phyloP scores from a whole-genome alignment of 2,113 vertebrate species.

The Callithrix jacchus region DNA sequence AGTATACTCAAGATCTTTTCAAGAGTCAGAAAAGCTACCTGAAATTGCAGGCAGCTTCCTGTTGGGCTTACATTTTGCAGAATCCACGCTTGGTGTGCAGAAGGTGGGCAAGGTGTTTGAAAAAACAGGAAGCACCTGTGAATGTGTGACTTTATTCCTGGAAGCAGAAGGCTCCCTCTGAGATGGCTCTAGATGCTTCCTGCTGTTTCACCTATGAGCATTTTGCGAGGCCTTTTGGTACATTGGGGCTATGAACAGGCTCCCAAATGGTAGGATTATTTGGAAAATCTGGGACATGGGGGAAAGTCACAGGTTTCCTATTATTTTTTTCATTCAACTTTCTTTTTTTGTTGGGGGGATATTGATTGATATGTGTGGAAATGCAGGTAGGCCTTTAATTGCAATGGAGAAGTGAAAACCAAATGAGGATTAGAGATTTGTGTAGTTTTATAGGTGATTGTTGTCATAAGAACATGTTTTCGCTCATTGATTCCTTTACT shows the following conservation, averaged over 20 bases:
- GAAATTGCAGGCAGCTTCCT: conserved; percentile 70
- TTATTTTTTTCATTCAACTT: background rate
- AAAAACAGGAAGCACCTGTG: conserved; percentile 79
- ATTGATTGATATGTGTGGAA: background rate
- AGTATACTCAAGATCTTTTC: background rate
- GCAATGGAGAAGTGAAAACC: background rate
- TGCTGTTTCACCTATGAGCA: background rate
- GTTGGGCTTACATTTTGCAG: conserved; percentile 48
- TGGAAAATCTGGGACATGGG: background rate
- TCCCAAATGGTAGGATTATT: background rate
- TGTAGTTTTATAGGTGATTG: background rate
- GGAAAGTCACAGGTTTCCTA: background rate
- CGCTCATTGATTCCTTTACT: background rate
- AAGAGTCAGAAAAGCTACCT: conserved; percentile 59
- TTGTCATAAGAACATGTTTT: background rate
- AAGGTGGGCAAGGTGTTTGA: conserved; percentile 48
- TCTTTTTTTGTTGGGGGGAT: background rate
- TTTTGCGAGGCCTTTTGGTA: background rate
- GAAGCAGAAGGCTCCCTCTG: conserved; percentile 26
- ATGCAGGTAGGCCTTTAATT: background rate
- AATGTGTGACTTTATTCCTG: conserved; percentile 43
- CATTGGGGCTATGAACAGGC: background rate
- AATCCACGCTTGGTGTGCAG: conserved; percentile 53
- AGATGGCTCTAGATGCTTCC: background rate
- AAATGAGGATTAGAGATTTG: background rate